Percentiles rank a stretch among this genome's conserved stretches.
Conservation (phyloP, 2,797 vertebrate species). For the Artibeus lituratus region DNA sequence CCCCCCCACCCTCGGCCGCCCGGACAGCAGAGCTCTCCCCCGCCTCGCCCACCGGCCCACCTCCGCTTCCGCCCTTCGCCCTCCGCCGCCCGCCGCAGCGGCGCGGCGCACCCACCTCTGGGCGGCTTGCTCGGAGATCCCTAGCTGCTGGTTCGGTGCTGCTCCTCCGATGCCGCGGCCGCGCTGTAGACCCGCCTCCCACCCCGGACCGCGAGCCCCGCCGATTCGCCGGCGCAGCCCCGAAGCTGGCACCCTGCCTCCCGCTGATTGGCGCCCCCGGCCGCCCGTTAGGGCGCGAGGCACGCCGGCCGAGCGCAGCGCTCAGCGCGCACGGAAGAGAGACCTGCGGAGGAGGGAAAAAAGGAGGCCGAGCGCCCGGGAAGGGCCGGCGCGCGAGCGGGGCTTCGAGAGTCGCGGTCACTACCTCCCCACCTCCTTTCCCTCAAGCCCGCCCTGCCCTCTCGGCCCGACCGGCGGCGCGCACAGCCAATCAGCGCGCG, state of each 20-base stretch:
- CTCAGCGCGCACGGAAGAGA: conserved; percentile 51
- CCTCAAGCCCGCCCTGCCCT: conserved; percentile 47
- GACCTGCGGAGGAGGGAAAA: conserved; percentile 24
- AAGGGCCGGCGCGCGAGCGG: conserved; percentile 27
- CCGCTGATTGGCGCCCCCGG: conserved; percentile 65
- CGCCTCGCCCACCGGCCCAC: conserved; percentile 11
- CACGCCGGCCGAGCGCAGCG: conserved; percentile 62
- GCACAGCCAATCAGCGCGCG: conserved; percentile 55
- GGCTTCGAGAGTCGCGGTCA: conserved; percentile 36
- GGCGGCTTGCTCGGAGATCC: conserved; percentile 52
- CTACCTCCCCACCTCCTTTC: conserved; percentile 52
- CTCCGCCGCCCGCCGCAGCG: conserved; percentile 21
- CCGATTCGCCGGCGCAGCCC: conserved; percentile 64
- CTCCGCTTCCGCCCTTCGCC: conserved; percentile 56
- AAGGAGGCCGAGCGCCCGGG: conserved; percentile 39
- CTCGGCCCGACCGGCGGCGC: conserved; percentile 59
- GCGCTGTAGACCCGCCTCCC: conserved; percentile 65
- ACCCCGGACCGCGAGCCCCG: conserved; percentile 63
- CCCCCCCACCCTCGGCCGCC: background rate
- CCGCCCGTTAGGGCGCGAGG: conserved; percentile 72
- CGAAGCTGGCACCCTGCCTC: conserved; percentile 37
- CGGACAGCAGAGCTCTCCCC: background rate
- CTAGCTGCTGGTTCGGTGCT: conserved; percentile 50
- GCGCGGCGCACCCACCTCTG: conserved; percentile 60
- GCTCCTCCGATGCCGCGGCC: conserved; percentile 51